Evolutionary conservation across 2,113 vertebrate species (phyloP).

Genomic region (Oryzias celebensis): DNA sequence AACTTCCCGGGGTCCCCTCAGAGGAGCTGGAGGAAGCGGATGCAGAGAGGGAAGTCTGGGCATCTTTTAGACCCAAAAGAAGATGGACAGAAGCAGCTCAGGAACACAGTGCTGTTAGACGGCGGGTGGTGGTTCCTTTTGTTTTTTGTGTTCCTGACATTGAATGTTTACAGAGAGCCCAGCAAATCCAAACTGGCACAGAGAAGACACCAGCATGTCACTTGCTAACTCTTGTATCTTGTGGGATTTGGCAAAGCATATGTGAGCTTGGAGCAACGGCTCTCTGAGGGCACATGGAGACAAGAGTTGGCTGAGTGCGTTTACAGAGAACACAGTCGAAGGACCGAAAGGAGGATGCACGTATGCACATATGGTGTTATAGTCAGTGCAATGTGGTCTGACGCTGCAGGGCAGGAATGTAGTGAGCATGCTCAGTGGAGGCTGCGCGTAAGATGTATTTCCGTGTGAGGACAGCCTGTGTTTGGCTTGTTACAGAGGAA

Average conservation of each 20-base stretch:
- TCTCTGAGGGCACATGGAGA: constrained; percentile 4
- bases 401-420: constrained; percentile 19
- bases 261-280: constrained; percentile 37
- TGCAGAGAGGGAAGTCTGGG: no score
- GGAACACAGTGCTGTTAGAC: no score
- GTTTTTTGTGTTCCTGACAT: constrained; percentile 24
- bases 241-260: constrained; percentile 19
- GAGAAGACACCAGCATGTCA: constrained; percentile 17
- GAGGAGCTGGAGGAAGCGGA: no score
- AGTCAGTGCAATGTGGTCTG: neutral
- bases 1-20: no score
- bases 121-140: neutral
- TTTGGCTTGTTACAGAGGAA: constrained; percentile 30
- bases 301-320: constrained; percentile 13
- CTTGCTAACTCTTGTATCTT: constrained; percentile 31
- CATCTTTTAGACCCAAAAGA: no score
- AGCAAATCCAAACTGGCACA: constrained; percentile 36
- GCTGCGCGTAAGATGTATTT: constrained; percentile 17
- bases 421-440: neutral
- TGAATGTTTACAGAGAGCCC: constrained; percentile 39
- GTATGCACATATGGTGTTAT: constrained; percentile 23
- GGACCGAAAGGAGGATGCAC: constrained; percentile 1
- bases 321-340: constrained; percentile 9
- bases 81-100: no score
- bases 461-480: constrained; percentile 24